Base-by-base conservation (phyloP, 2,797 vertebrate genomes). In the Labroides dimidiatus region DNA sequence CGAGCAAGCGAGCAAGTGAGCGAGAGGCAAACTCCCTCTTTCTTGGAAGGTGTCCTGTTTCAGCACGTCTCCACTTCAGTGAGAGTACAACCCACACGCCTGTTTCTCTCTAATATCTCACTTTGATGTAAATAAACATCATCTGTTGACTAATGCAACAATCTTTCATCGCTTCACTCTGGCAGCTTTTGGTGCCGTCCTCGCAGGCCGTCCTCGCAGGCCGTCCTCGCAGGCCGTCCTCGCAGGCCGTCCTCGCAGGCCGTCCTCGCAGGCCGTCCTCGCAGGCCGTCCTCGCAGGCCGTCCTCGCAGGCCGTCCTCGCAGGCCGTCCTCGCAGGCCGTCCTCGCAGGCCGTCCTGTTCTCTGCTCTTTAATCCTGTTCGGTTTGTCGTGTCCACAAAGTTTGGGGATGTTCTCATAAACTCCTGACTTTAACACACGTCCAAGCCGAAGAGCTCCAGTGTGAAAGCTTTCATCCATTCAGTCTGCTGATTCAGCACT, bases 101-200 rank as follows among this genome's bases (percentile, higher is more conserved):
- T 57, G 60, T 76, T 80, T 58, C 53, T 64, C 60, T 75, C 39
- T 45, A 57, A 75, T 36, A 41, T 64, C 63, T 59, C 72, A 24
- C 50, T 66, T 65, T 79, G 74, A 87, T 78, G 74, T 68, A 72
- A 82, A 81, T 70, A 82, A 74, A 51, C 14, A 24, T 53, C 57
- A 41, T 64, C 43, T 71, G 48, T 72, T 77, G 68, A 73, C 52
- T 64, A 64, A 64, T 14, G 63, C 30, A 45, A 45, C 62, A 59
- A 19, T 73, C 30, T 49, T 44, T 79, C 50, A 43, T 27, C 16
- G 20, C 39, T 39, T 68, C 56, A 19, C 66, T 62, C 39, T 75
- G 54, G 54, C 63, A 74, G 43, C 23, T 8, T 27, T n/a, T 56
- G n/a, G n/a, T n/a, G n/a, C n/a, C 39, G 19, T 23, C 37, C 42